Evolutionary conservation across 2,797 vertebrate species (phyloP), one percentile per base, ranked within the genome.

Genomic region (Dromococcyx pavoninus): DNA sequence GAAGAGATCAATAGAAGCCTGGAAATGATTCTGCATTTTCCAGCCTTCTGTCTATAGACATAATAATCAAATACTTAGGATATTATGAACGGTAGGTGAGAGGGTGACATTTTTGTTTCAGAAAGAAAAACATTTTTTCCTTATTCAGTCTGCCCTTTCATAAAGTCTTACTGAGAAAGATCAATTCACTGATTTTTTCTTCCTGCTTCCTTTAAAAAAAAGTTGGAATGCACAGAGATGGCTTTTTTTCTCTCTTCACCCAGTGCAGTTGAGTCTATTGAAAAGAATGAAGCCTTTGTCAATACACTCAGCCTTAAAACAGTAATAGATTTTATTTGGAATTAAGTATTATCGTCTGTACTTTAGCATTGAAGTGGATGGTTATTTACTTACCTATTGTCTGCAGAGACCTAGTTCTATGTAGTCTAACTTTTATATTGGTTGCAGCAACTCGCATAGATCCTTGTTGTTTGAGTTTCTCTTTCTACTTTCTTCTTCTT

Each of bases 11-110:
- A 32, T 48, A 71, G 32, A 27, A 90, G 22, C 22, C 25, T 62
- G 60, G 75, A 86, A 94, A 78, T 35, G 9, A 58, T 28, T 56
- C 67, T 69, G 28, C 48, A 61, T 88, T 69, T 60, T 79, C 60
- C 78, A 78, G 60, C n/a, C 51, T 57, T 75, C 53, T 89, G 64
- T 64, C 74, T 81, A 57, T 23, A 91, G 51, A 66, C 28, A 43
- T 6, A 84, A 74, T 80, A 96, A 94, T 90, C 86, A 88, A 91
- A 37, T 62, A 35, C 39, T 91, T 78, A 51, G 24, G 70, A 86
- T 79, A 91, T 86, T 56, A 69, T 48, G 58, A 91, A 90, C 50
- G 39, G 48, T 37, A 64, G 76, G 77, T 64, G 64, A 91, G 57
- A 66, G 54, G 51, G 23, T 82, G 60, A 79, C 60, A 83, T 74